Evolutionary conservation across 2,113 vertebrate genomes (phyloP).

Genomic region (Clupea harengus): DNA sequence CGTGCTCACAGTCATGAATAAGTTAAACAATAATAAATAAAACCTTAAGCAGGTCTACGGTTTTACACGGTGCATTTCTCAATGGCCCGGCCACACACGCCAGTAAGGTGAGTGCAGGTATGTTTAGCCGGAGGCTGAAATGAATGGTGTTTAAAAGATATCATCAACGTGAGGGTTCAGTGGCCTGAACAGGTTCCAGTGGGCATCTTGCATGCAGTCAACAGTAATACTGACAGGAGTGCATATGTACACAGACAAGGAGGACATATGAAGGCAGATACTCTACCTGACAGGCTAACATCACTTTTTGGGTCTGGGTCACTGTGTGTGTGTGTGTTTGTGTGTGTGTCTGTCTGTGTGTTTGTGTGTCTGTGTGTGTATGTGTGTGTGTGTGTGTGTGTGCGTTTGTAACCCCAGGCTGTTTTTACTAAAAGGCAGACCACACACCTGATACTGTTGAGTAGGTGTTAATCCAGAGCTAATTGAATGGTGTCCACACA

Average conservation of each 20-base stretch:
- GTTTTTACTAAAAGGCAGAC: neutral
- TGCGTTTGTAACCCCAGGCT: neutral
- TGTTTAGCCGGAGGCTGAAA: conserved; percentile 2
- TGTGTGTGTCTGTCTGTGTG: neutral
- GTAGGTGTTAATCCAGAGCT: conserved; percentile 49
- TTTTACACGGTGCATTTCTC: neutral
- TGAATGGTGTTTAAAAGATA: conserved; percentile 1
- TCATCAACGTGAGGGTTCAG: neutral
- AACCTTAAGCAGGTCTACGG: neutral
- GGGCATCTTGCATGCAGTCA: neutral
- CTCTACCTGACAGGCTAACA: too few relatives aligned
- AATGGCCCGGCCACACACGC: neutral
- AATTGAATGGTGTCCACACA: conserved; percentile 54
- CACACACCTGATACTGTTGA: conserved; percentile 46
- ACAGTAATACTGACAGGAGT: neutral
- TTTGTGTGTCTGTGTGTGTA: neutral
- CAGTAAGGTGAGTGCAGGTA: neutral
- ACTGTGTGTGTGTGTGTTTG: neutral
- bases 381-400: conserved; percentile 29
- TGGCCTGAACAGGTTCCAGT: neutral
- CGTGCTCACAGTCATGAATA: neutral
- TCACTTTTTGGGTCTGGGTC: too few relatives aligned
- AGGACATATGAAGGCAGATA: too few relatives aligned
- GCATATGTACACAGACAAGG: neutral
- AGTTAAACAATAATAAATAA: conserved; percentile 7